Evolutionary conservation across 2,113 vertebrate species (phyloP), one percentile per base, ranked within the genome.

Genomic region (Willisornis vidua): DNA sequence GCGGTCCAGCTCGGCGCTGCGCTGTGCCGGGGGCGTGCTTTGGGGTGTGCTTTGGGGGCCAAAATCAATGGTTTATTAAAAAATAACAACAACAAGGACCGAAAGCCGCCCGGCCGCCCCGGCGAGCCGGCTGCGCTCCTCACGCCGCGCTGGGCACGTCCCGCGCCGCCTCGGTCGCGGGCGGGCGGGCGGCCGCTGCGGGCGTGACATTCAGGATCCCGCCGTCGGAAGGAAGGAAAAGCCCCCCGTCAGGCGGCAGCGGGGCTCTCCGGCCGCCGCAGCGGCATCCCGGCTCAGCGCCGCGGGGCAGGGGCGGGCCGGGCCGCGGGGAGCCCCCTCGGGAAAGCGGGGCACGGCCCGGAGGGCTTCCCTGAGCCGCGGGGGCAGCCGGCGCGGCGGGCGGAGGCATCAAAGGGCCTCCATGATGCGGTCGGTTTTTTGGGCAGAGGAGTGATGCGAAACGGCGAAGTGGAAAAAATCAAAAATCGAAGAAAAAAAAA

Each of bases 201-300:
- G 74, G 63, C 88, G 75, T 77, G 88, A 91, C 94, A 93, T 93
- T 39, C 93, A 90, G 82, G 82, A 70, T 83, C 66, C 82, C 77
- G 86, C 62, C 49, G 81, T 73, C 63, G 80, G 67, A 83, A 72
- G 65, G 73, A 76, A 87, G 73, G 92, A 90, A 82, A 61, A 74
- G 84, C 37, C 73, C 80, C 75, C 85, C 41, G 79, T 92, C 85
- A 89, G 75, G 80, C 93, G 57, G 89, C 79, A 54, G 82, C 82
- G 58, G 33, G 77, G 83, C 78, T 73, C 8, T 45, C 28, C 8
- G 70, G 46, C 70, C 65, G 89, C 65, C 65, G 85, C 89, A 90
- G 86, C 66, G 54, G 90, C 93, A 94, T 92, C 90, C 54, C 89
- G 79, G 65, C 83, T 85, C 35, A 76, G 90, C 66, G 73, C 46